Conservation (phyloP, 2,888 invertebrate genomes). For the Tenthredo scrophulariae region DNA sequence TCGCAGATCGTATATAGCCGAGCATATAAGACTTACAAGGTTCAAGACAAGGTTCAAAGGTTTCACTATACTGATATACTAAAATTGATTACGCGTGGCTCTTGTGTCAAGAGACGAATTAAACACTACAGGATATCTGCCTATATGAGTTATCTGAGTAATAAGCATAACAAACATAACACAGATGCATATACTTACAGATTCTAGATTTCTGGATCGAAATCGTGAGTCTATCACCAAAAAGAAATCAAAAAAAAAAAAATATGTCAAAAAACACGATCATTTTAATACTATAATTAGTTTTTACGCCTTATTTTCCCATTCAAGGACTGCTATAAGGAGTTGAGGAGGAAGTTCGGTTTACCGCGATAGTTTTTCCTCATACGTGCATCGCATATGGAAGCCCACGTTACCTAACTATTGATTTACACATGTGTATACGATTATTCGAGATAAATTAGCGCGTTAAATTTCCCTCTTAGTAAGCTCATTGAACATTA, state of each 20-base stretch:
- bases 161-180: not conserved
- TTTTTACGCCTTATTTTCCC: not conserved
- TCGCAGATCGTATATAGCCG: not conserved
- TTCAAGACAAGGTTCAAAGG: constrained; percentile 34
- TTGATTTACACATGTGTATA: not conserved
- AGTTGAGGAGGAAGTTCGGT: not conserved
- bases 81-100: not conserved
- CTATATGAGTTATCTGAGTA: not conserved
- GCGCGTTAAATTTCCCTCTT: not conserved
- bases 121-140: not conserved
- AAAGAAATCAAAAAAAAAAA: not conserved
- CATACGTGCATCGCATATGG: not conserved
- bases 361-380: not conserved
- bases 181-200: not conserved
- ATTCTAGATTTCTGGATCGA: not conserved
- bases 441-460: not conserved
- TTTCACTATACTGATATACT: not conserved
- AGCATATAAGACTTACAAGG: constrained; percentile 35
- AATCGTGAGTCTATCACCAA: not conserved
- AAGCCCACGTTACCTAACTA: not conserved
- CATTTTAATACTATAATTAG: not conserved
- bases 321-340: not conserved
- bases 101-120: not conserved
- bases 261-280: not conserved
- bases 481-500: not conserved